Evolutionary conservation across 2,797 vertebrate genomes (phyloP), one percentile per base, ranked within the genome.

Genomic region (Huso huso): DNA sequence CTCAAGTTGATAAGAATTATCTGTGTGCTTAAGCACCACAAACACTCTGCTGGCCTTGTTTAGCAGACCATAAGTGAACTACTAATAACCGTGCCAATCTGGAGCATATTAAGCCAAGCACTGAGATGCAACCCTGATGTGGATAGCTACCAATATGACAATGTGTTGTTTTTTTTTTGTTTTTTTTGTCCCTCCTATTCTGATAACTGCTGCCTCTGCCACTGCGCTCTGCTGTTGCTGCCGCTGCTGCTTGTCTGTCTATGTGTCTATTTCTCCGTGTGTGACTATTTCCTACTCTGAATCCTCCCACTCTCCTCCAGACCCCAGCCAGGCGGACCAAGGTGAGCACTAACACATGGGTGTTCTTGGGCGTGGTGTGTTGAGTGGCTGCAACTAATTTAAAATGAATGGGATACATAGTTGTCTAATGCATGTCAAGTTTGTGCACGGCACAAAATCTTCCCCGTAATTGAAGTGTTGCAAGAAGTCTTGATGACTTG

Each of bases 291-390:
- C 10, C 63, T 52, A 6, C 63, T 59, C 65, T 49, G 55, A 70
- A 70, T 75, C 80, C 72, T 73, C 63, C 73, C 66, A 70, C 71
- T 73, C 81, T 83, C 84, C 87, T 86, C 82, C 91, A 96, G 95
- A 90, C 89, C 77, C 84, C 89, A 77, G 73, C 90, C 82, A 90
- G 94, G 71, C 93, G 92, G 58, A 83, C 85, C 83, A 98, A 98
- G 95, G 95, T 97, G 95, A 95, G 93, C 85, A 76, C 48, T 6
- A 72, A 63, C 63, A 62, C 67, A 70, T 72, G 72, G 73, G 73
- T 69, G 57, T 66, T 71, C 57, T 60, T 65, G 52, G 68, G 52
- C 68, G 69, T 73, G 76, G 75, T 69, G 62, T 68, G 23, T 18
- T 13, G 12, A 58, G 6, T 49, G 48, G 48, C 15, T 2, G 50